phyloP scores from a whole-genome alignment of 2,113 vertebrate genomes.

The Brienomyrus longianalis region DNA sequence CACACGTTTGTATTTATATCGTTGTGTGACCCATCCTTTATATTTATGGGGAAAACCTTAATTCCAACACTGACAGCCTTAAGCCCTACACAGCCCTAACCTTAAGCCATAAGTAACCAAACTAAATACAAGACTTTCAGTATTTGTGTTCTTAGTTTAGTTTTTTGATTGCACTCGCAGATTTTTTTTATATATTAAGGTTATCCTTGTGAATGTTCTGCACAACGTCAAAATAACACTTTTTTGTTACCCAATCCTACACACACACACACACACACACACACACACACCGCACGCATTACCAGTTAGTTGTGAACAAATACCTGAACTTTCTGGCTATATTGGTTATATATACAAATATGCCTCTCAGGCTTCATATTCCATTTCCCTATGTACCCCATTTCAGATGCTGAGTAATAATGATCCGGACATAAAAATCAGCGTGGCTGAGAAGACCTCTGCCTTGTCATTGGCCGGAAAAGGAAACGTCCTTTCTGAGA shows the following conservation, averaged over 20 bases:
- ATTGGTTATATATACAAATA: neutral
- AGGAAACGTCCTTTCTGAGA: neutral
- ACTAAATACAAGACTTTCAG: neutral
- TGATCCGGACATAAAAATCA: neutral
- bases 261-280: neutral
- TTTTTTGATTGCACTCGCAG: neutral
- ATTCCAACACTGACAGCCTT: neutral
- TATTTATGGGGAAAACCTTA: neutral
- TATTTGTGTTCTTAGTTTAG: neutral
- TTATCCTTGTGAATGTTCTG: neutral
- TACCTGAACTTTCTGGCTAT: neutral
- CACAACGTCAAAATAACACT: neutral
- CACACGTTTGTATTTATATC: neutral
- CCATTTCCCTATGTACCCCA: too few species aligned
- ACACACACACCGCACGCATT: neutral
- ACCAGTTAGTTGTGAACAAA: neutral
- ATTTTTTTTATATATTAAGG: neutral
- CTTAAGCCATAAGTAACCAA: neutral
- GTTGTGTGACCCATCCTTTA: neutral
- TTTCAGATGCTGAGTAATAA: neutral
- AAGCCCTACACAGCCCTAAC: neutral
- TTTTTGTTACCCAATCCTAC: neutral
- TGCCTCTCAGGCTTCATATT: neutral
- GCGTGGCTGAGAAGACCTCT: neutral
- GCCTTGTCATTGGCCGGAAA: neutral